Conservation (phyloP, 1,140 invertebrate species). For the Zaprionus gabonicus region DNA sequence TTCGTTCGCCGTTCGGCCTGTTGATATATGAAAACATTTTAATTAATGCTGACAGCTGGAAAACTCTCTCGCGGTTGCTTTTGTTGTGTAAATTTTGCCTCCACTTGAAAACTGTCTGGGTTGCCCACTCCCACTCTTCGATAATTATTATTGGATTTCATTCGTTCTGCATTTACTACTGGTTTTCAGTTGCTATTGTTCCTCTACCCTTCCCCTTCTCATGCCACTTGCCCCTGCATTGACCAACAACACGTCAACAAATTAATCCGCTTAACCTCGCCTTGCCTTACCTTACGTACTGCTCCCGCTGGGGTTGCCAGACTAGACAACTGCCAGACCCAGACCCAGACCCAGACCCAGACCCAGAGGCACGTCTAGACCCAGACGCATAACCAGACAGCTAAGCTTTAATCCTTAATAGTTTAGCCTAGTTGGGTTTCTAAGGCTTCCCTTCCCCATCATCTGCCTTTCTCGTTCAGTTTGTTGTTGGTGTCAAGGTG, state of each 20-base stretch:
- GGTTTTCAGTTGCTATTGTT: constrained; percentile 41
- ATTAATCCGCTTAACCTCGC: constrained; percentile 74
- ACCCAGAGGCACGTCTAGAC: constrained; percentile 43
- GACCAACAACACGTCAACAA: constrained; percentile 69
- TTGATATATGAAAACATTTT: constrained; percentile 78
- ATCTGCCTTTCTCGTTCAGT: too few relatives aligned
- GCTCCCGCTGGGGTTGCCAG: constrained; percentile 52
- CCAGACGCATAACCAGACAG: constrained; percentile 72
- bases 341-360: constrained; percentile 43
- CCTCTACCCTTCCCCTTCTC: constrained; percentile 10
- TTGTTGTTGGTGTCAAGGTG: constrained; percentile 60
- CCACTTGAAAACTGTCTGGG: background rate
- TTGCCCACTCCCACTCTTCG: background rate
- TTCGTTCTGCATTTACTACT: constrained; percentile 56
- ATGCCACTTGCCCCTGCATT: constrained; percentile 24
- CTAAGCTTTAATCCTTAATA: constrained; percentile 76
- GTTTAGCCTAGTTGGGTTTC: constrained; percentile 54
- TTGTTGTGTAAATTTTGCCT: constrained; percentile 74
- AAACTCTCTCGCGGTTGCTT: constrained; percentile 71
- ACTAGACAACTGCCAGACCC: constrained; percentile 68
- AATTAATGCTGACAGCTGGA: constrained; percentile 81
- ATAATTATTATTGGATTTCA: constrained; percentile 78
- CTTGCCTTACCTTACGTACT: constrained; percentile 43
- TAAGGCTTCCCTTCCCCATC: constrained; percentile 66
- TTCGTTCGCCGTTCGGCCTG: constrained; percentile 26